phyloP scores from a whole-genome alignment of 2,797 vertebrate genomes.

The Cyprinodon diabolis region DNA sequence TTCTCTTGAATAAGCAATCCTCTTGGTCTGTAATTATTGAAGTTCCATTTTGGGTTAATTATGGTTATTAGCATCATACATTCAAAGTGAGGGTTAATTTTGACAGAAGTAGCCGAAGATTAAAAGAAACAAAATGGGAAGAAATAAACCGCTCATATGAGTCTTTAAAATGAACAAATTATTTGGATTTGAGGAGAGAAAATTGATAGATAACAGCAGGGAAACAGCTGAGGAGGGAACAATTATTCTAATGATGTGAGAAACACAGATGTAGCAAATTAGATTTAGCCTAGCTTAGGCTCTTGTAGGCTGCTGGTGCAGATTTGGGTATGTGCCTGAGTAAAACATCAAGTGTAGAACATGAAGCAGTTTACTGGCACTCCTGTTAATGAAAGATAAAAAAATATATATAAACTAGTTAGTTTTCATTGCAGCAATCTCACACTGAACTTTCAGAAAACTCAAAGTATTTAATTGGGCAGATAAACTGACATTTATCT shows the following conservation, averaged over 20 bases:
- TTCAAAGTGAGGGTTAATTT: constrained; percentile 93
- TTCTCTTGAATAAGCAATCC: constrained; percentile 79
- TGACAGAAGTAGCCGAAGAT: constrained; percentile 72
- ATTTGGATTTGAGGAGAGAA: constrained; percentile 86
- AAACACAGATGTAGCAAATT: constrained; percentile 95
- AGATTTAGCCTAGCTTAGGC: constrained; percentile 86
- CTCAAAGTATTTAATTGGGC: not conserved
- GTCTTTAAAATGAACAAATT: constrained; percentile 91
- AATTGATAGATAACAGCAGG: constrained; percentile 95
- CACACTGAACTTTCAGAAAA: not conserved
- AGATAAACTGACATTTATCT: not conserved
- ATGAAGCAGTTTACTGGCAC: not conserved
- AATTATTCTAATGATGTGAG: constrained; percentile 99
- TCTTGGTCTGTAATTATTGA: constrained; percentile 92
- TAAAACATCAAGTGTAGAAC: not conserved
- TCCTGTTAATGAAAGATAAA: not conserved
- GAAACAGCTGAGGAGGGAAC: constrained; percentile 97
- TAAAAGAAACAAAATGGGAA: constrained; percentile 77
- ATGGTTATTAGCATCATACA: constrained; percentile 97
- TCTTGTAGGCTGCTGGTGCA: constrained; percentile 75
- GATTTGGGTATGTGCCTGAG: constrained; percentile 14
- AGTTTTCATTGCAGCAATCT: not conserved
- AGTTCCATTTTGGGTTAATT: constrained; percentile 97
- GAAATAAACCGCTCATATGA: constrained; percentile 81
- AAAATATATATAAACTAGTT: not conserved